Percentiles rank a stretch among this genome's conserved stretches.
Conservation (phyloP, 2,113 vertebrate genomes). For the Lepisosteus oculatus region DNA sequence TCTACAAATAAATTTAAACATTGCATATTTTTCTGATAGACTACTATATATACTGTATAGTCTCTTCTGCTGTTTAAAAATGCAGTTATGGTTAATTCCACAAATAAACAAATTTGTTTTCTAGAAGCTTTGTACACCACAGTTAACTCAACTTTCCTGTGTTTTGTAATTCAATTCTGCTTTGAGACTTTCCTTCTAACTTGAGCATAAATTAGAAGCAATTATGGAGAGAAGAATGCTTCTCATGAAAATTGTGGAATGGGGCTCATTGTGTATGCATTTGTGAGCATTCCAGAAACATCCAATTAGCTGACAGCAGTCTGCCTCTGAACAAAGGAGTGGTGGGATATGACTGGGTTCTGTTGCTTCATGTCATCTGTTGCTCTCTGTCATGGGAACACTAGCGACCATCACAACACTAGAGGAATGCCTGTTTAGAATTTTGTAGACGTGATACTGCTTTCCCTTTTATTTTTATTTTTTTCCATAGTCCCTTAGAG, state of each 20-base stretch:
- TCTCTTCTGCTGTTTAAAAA: too few relatives aligned
- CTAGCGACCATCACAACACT: neutral
- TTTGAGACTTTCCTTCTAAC: neutral
- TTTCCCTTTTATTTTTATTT: neutral
- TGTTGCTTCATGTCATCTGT: neutral
- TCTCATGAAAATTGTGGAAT: slow-evolving; percentile 1
- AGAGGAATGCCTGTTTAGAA: slow-evolving; percentile 20
- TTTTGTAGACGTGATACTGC: too few relatives aligned
- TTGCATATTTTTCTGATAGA: too few relatives aligned
- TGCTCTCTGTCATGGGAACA: slow-evolving; percentile 4
- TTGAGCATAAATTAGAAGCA: slow-evolving; percentile 18
- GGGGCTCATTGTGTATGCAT: slow-evolving; percentile 1
- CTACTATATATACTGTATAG: too few relatives aligned
- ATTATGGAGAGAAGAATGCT: slow-evolving; percentile 14
- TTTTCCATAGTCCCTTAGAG: too few relatives aligned
- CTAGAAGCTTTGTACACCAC: too few relatives aligned
- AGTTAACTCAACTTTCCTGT: neutral
- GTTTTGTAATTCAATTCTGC: neutral
- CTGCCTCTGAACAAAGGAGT: slow-evolving; percentile 4
- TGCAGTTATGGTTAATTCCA: too few relatives aligned
- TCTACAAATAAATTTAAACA: too few relatives aligned
- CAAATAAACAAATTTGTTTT: too few relatives aligned
- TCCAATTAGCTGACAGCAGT: slow-evolving; percentile 16
- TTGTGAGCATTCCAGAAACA: neutral
- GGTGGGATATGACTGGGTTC: neutral